Evolutionary conservation across 2,888 invertebrate species (phyloP).

Genomic region (Chymomyza caudatula): DNA sequence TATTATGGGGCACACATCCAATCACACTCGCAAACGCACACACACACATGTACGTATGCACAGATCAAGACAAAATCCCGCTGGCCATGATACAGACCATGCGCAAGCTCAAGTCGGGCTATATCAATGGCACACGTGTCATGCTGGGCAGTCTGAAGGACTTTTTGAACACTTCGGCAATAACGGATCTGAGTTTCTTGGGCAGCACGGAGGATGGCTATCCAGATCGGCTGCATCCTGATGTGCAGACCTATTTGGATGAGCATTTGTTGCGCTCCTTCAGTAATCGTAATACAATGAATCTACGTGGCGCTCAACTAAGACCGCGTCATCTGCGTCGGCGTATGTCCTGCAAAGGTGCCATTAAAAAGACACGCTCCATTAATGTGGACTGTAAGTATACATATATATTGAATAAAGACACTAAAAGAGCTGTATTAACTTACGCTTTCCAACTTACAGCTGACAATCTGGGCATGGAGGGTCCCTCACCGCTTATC

Average conservation of each 20-base stretch:
- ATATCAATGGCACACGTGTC: conserved; percentile 98
- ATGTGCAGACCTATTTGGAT: conserved; percentile 92
- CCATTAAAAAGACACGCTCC: conserved; percentile 94
- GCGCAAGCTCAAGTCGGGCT: conserved; percentile 98
- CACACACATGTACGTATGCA: neutral
- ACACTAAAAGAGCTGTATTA: neutral
- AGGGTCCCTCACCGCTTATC: conserved; percentile 80
- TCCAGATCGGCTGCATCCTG: conserved; percentile 89
- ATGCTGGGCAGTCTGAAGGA: conserved; percentile 96
- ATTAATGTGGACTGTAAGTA: conserved; percentile 93
- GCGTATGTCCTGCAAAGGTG: conserved; percentile 93
- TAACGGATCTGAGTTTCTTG: conserved; percentile 96
- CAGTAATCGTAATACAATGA: conserved; percentile 85
- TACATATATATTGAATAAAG: neutral
- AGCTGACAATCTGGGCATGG: conserved; percentile 91
- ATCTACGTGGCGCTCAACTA: conserved; percentile 79
- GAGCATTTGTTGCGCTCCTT: conserved; percentile 90
- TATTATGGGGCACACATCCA: neutral
- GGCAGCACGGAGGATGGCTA: conserved; percentile 95
- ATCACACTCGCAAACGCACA: neutral
- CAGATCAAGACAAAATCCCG: conserved; percentile 94
- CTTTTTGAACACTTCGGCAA: conserved; percentile 97
- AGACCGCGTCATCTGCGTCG: conserved; percentile 82
- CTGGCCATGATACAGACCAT: conserved; percentile 97
- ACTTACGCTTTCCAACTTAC: neutral